phyloP scores from a whole-genome alignment of 2,113 vertebrate genomes.

The Chloropsis cyanopogon region DNA sequence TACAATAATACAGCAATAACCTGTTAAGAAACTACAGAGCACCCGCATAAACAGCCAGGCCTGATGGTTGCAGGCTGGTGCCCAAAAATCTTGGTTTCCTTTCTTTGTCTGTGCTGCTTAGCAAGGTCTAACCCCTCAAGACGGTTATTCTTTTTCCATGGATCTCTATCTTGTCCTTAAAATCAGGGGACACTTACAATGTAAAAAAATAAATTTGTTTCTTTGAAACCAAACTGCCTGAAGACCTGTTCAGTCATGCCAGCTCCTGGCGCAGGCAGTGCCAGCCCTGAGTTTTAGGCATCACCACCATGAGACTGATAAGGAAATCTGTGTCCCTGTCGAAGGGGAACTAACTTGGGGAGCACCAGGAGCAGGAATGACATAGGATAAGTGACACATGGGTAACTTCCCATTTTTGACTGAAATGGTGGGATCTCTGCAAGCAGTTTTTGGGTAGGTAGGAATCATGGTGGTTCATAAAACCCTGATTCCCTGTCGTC shows the following conservation, averaged over 20 bases:
- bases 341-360: background rate
- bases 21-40: background rate
- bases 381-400: background rate
- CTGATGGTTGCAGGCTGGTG: background rate
- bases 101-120: background rate
- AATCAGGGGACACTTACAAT: background rate
- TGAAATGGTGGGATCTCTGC: background rate
- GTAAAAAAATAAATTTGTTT: background rate
- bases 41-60: background rate
- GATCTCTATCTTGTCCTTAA: background rate
- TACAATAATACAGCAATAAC: background rate
- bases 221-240: background rate
- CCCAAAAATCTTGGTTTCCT: background rate
- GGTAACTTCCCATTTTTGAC: background rate
- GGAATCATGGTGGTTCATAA: background rate
- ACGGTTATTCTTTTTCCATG: background rate
- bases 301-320: background rate
- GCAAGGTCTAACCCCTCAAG: background rate
- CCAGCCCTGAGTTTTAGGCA: background rate
- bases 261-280: background rate
- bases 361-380: background rate
- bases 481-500: background rate
- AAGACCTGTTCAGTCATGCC: background rate
- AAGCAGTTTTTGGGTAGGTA: background rate
- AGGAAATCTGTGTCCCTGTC: background rate